Conservation (phyloP, 2,797 vertebrate species). For the Neosalanx taihuensis region DNA sequence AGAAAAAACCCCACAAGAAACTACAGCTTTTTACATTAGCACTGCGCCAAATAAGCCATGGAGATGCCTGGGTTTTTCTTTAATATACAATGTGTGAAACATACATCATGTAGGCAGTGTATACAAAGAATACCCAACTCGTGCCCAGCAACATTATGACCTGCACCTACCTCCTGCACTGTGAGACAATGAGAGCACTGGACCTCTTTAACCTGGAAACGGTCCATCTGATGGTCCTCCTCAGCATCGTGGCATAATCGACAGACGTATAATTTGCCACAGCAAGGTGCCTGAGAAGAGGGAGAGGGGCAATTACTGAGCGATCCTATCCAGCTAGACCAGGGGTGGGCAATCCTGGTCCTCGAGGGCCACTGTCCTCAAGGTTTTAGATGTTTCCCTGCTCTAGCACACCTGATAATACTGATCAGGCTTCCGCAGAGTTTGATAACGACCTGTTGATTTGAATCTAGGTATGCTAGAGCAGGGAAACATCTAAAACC, state of each 20-base stretch:
- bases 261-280: constrained; percentile 89
- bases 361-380: no score
- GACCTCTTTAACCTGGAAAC: constrained; percentile 87
- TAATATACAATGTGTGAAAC: neutral
- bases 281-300: constrained; percentile 84
- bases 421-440: no score
- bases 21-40: no score
- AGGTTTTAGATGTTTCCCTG: no score
- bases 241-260: constrained; percentile 91
- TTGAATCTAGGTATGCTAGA: no score
- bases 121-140: no score
- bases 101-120: neutral
- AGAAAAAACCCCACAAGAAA: no score
- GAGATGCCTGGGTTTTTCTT: no score
- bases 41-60: neutral
- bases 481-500: no score
- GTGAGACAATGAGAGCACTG: constrained; percentile 80
- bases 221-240: constrained; percentile 86
- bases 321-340: neutral
- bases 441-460: no score
- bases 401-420: no score
- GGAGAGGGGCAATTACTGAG: neutral
- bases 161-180: constrained; percentile 78
- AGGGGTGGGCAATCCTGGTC: no score
- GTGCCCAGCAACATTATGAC: neutral